A percentile compares a stretch with the other conserved stretches of the same genome.
Conservation (phyloP, 2,797 vertebrate genomes). For the Platalea minor region DNA sequence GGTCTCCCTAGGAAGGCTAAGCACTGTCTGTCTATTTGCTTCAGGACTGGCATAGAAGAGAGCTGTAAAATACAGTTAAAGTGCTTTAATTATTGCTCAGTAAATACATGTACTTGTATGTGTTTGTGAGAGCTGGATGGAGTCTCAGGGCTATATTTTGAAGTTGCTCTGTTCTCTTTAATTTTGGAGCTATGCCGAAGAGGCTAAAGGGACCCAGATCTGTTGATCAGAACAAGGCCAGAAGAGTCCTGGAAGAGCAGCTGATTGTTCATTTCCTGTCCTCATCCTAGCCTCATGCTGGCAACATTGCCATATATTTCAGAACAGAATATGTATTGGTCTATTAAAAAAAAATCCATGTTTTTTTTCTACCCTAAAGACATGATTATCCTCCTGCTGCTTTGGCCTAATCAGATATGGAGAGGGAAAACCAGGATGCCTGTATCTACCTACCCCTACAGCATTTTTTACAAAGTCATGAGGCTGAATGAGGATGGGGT, state of each 20-base stretch:
- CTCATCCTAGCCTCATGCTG: neutral
- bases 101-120: neutral
- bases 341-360: neutral
- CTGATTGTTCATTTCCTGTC: constrained; percentile 13
- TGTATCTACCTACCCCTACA: neutral
- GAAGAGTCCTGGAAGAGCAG: neutral
- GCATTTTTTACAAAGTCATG: neutral
- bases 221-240: neutral
- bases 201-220: neutral
- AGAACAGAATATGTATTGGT: neutral
- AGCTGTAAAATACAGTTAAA: neutral
- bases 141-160: neutral
- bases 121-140: neutral
- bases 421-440: neutral
- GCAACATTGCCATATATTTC: neutral
- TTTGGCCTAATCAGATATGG: neutral
- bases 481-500: neutral
- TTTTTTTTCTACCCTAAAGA: neutral
- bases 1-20: neutral
- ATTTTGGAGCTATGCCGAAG: neutral
- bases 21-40: neutral
- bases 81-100: neutral
- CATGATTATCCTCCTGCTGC: neutral
- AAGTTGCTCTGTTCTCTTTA: neutral
- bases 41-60: neutral